Evolutionary conservation across 2,797 vertebrate species (phyloP).

Genomic region (Enteromius thamalakanensis): DNA sequence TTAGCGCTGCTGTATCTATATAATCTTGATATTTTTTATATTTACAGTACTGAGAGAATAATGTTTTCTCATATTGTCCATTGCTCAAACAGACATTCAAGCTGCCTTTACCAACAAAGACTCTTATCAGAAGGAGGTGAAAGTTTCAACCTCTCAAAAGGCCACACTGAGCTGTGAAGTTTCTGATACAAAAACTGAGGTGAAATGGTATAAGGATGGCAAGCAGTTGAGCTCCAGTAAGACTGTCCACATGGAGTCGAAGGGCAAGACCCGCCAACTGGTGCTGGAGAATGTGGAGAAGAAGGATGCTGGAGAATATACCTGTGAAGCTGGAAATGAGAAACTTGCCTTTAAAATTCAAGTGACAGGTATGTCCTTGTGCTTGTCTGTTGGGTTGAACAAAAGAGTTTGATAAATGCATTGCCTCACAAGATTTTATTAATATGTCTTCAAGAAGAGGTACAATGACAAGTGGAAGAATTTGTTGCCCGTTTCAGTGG

Average conservation of each 20-base stretch:
- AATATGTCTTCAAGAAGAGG: neutral
- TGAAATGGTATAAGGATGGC: constrained; percentile 83
- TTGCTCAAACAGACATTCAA: constrained; percentile 55
- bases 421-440: neutral
- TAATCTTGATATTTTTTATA: neutral
- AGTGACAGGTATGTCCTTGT: constrained; percentile 18
- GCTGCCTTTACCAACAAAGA: constrained; percentile 75
- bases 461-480: neutral
- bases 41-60: neutral
- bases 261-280: constrained; percentile 50
- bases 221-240: constrained; percentile 73
- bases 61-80: neutral
- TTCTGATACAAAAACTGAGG: constrained; percentile 74
- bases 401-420: neutral
- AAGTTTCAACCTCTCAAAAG: constrained; percentile 68
- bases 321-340: constrained; percentile 76
- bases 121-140: constrained; percentile 75
- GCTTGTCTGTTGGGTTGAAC: neutral
- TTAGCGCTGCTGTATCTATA: neutral
- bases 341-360: constrained; percentile 73
- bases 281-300: constrained; percentile 73
- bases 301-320: constrained; percentile 80
- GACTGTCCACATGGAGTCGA: constrained; percentile 69
- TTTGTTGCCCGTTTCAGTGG: neutral
- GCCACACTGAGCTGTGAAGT: constrained; percentile 79